Evolutionary conservation across 2,113 vertebrate genomes (phyloP), one percentile per base, ranked within the genome.

Genomic region (Ceratotherium simum): DNA sequence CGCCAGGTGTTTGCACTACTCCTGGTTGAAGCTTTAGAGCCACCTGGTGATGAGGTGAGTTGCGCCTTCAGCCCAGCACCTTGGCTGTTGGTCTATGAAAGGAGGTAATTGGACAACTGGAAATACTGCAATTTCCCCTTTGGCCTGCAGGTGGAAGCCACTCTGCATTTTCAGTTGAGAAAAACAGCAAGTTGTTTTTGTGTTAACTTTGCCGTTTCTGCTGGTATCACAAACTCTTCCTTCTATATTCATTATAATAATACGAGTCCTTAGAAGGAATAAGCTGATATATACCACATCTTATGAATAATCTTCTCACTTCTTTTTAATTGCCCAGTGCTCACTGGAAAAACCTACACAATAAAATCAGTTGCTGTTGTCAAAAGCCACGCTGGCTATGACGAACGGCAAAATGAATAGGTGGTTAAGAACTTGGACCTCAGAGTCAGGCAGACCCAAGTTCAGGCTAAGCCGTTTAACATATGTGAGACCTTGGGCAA

Each of bases 131-230:
- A 1, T 98, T 97, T 90, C 95, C 76, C 73, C 70, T 95, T 92
- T 1, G 46, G 90, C 97, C 99, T 98, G 97, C 93, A 99, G 98
- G 97, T 98, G 98, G 98, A 88, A 98, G 98, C 98, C 98, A 93
- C 4, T 76, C 39, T 62, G 78, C 85, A 0, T 94, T 96, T 96
- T 91, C 88, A 86, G 29, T 7, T 54, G 48, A 89, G 0, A 6
- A 23, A 76, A 95, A 56, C 4, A 39, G 10, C 18, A 25, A 81
- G n/a, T 33, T 42, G 54, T 18, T 64, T 92, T 48, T 79, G 48
- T 36, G 33, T 67, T 82, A 70, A 76, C 25, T 60, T n/a, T 20
- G 29, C 31, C 39, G 29, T 93, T 95, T 85, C 75, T 33, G 18
- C n/a, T 56, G 21, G 20, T 60, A 6, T 90, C 51, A 79, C 20